Evolutionary conservation across 2,113 vertebrate species (phyloP), one percentile per base, ranked within the genome.

Genomic region (Chionomys nivalis): DNA sequence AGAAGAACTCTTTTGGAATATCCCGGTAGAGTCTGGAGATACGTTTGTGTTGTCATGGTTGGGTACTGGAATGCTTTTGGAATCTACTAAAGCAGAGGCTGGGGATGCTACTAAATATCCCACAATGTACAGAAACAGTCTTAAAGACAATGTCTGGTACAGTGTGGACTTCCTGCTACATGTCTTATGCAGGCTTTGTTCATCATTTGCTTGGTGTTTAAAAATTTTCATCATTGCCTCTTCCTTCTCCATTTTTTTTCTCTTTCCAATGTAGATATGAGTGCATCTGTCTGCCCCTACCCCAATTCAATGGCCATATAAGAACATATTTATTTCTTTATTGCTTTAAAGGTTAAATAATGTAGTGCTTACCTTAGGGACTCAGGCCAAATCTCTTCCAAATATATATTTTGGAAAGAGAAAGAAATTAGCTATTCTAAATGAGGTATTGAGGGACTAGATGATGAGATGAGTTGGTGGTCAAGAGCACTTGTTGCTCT

Each of bases 341-440:
- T n/a, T 44, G 28, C 58, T 73, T 91, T 89, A 89, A 96, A 96
- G 2, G 28, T 89, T 39, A 83, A 75, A 76, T 31, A 70, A 89
- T 77, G 17, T 7, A 81, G 14, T 55, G 28, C 33, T 90, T 95
- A 77, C 76, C 49, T 87, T 77, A 86, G 61, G 7, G 44, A 76
- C 19, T 94, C 36, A 52, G 36, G 65, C 14, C 14, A 94, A 91
- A 70, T 6, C 23, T 47, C 87, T 94, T 87, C 33, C 55, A 87
- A 94, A 94, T 21, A 75, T n/a, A 89, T 21, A 89, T 81, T 55
- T 55, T 6, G 17, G 26, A 12, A 93, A 75, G 39, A 77, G 63
- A 88, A 96, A 87, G 89, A 87, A 90, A 78, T 87, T 31, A 85
- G 12, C 26, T 86, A 83, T 58, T 83, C 10, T 86, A 89, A 90